Conservation (phyloP, 2,888 invertebrate species). For the Gortyna flavago region DNA sequence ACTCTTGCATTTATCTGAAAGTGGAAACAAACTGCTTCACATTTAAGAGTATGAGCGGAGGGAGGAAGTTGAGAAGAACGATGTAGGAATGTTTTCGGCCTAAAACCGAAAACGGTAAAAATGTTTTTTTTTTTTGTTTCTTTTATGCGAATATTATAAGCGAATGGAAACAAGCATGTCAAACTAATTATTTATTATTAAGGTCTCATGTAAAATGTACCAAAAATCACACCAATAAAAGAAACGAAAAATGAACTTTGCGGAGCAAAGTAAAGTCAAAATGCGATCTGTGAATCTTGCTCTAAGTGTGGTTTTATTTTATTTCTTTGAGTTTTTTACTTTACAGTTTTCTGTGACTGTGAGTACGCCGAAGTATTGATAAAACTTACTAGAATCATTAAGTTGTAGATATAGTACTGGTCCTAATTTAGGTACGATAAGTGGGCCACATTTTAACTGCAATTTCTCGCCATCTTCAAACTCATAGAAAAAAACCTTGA, state of each 20-base stretch:
- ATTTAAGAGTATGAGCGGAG: background rate
- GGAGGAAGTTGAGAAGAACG: background rate
- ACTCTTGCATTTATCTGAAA: fast-evolving
- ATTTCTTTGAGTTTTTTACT: background rate
- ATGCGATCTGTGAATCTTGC: background rate
- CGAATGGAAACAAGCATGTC: background rate
- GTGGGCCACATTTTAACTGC: conserved; percentile 3
- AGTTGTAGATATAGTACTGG: background rate
- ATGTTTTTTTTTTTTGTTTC: no score
- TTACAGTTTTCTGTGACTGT: background rate
- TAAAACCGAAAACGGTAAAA: no score
- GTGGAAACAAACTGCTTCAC: background rate
- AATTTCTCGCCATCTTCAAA: conserved; percentile 24
- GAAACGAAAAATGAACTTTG: no score
- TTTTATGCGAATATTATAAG: background rate
- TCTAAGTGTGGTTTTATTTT: background rate
- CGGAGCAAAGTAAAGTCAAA: background rate
- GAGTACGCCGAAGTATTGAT: background rate
- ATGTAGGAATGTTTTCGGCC: background rate
- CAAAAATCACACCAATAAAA: no score
- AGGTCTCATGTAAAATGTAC: no score
- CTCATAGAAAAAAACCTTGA: conserved; percentile 32
- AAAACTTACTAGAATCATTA: conserved; percentile 4
- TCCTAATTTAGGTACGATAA: fast-evolving
- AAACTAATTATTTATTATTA: no score